Conservation (phyloP, 2,888 invertebrate species). For the Machimus rusticus region DNA sequence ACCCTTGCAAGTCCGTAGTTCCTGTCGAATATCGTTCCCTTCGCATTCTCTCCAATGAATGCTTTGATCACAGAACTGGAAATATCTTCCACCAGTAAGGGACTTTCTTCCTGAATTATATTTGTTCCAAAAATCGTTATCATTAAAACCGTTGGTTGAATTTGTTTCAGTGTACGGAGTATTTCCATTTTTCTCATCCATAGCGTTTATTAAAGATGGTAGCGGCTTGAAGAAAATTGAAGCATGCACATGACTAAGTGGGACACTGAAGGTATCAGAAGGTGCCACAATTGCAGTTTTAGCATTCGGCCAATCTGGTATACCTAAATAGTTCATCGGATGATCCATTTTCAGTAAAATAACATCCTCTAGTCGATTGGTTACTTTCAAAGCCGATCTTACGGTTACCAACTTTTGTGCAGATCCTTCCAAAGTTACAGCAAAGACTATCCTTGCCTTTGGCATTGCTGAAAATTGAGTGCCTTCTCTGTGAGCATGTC, state of each 20-base stretch:
- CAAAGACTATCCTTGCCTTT: conserved; percentile 86
- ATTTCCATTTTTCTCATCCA: conserved; percentile 53
- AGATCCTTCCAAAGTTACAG: conserved; percentile 90
- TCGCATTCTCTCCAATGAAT: conserved; percentile 57
- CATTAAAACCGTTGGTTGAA: conserved; percentile 59
- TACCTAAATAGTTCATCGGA: conserved; percentile 46
- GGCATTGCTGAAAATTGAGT: conserved; percentile 50
- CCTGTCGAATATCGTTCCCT: conserved; percentile 52
- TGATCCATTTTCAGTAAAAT: conserved; percentile 76
- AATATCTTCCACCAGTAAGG: conserved; percentile 50
- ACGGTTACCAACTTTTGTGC: conserved; percentile 93
- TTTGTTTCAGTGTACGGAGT: neutral
- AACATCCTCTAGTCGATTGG: conserved; percentile 77
- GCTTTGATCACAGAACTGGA: conserved; percentile 57
- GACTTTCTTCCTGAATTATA: conserved; percentile 50
- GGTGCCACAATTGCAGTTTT: conserved; percentile 64
- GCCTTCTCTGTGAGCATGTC: conserved; percentile 67
- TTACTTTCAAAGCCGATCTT: conserved; percentile 84
- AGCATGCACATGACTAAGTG: conserved; percentile 77
- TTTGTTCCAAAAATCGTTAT: conserved; percentile 70
- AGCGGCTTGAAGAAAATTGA: conserved; percentile 79
- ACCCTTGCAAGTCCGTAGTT: conserved; percentile 55
- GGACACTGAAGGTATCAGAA: conserved; percentile 74
- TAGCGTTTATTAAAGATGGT: conserved; percentile 42
- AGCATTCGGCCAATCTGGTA: conserved; percentile 53